Percentiles rank a stretch among this genome's conserved stretches.
Conservation (phyloP, 1,140 invertebrate genomes). For the Lepidurus apus region DNA sequence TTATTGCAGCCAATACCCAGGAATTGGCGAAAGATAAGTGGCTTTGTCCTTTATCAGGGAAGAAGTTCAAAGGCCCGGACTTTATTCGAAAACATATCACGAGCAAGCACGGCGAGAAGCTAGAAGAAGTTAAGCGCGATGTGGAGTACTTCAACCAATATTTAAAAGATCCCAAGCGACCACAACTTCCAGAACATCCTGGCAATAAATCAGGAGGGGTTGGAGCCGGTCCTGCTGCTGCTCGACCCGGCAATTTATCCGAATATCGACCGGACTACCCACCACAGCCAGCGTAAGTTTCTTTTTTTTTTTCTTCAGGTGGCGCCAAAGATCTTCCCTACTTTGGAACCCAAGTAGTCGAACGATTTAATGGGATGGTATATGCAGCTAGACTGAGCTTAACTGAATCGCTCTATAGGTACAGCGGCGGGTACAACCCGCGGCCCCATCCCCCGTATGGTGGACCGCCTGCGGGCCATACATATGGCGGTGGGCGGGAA, state of each 20-base stretch:
- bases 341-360: no score
- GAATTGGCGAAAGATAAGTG: slow-evolving; percentile 96
- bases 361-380: neutral
- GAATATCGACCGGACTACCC: slow-evolving; percentile 24
- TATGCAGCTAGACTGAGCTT: neutral
- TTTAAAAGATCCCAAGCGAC: slow-evolving; percentile 87
- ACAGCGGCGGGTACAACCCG: neutral
- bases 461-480: neutral
- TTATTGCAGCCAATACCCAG: slow-evolving; percentile 87
- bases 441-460: neutral
- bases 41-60: slow-evolving; percentile 95
- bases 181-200: slow-evolving; percentile 84
- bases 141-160: slow-evolving; percentile 98
- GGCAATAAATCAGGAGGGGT: slow-evolving; percentile 48
- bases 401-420: neutral
- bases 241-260: neutral
- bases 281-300: neutral
- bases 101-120: slow-evolving; percentile 94
- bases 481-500: slow-evolving; percentile 27
- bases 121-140: slow-evolving; percentile 94
- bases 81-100: slow-evolving; percentile 98
- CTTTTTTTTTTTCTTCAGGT: slow-evolving; percentile 12
- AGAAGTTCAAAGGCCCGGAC: slow-evolving; percentile 99
- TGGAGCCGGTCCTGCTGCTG: slow-evolving; percentile 31
- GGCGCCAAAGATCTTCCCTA: no score